These are phyloP conservation scores for Drusus annulatus DNA, from an alignment of 1,140 invertebrate species.

Conservation along the genomic window DNA sequence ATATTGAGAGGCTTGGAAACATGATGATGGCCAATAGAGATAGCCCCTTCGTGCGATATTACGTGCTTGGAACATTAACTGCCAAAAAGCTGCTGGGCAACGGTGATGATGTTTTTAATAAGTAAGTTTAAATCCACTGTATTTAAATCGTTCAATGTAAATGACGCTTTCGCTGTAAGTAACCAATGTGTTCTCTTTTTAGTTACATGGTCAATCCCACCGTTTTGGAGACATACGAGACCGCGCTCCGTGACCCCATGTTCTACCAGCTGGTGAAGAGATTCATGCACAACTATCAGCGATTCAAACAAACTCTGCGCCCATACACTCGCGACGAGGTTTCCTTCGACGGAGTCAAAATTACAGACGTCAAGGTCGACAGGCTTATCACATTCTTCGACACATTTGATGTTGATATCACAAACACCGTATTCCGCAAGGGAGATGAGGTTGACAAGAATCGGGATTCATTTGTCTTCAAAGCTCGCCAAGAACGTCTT, in stretches of 20 bases:
- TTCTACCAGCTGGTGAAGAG: constrained; percentile 72
- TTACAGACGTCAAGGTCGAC: constrained; percentile 72
- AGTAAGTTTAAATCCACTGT: too few relatives aligned
- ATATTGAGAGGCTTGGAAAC: constrained; percentile 72
- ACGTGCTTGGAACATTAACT: constrained; percentile 58
- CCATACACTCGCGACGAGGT: constrained; percentile 69
- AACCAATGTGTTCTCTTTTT: constrained; percentile 30
- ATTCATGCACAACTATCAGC: constrained; percentile 71
- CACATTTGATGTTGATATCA: constrained; percentile 67
- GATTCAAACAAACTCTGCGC: constrained; percentile 68
- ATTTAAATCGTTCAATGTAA: too few relatives aligned
- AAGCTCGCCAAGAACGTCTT: constrained; percentile 66
- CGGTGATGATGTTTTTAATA: constrained; percentile 12
- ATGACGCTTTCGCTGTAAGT: neutral
- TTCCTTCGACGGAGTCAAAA: constrained; percentile 71
- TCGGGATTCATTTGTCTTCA: constrained; percentile 56
- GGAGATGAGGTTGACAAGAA: constrained; percentile 31
- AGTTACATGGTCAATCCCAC: constrained; percentile 48
- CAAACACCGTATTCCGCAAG: constrained; percentile 61
- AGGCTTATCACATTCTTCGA: constrained; percentile 72
- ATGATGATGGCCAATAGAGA: constrained; percentile 72
- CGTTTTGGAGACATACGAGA: constrained; percentile 67
- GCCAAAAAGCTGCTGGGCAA: constrained; percentile 58
- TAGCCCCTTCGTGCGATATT: constrained; percentile 66
- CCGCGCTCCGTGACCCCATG: constrained; percentile 71